A percentile compares a stretch with the other conserved stretches of the same genome.
Conservation (phyloP, 2,113 vertebrate species). For the Perca schrenkii region DNA sequence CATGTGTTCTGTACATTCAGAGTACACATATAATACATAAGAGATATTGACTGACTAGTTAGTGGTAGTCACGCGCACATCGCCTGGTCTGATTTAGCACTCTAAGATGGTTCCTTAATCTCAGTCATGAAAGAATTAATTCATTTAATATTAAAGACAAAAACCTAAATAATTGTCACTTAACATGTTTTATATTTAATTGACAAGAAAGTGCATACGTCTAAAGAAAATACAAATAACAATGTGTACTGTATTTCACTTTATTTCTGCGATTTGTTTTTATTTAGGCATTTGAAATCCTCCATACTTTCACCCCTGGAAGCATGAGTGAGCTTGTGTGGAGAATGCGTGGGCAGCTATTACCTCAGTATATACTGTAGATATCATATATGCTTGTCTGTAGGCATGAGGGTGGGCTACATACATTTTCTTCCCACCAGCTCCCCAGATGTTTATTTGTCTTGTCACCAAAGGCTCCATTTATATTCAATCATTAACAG, state of each 20-base stretch:
- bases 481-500: constrained; percentile 49
- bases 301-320: not conserved
- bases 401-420: constrained; percentile 8
- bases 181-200: not conserved
- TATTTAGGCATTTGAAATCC: not conserved
- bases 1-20: too few species aligned
- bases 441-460: constrained; percentile 41
- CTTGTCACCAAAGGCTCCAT: not conserved
- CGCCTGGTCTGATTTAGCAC: too few species aligned
- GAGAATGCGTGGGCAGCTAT: constrained; percentile 27
- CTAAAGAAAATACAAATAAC: not conserved
- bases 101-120: not conserved
- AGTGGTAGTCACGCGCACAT: too few species aligned
- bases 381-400: constrained; percentile 20
- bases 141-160: too few species aligned
- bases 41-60: too few species aligned
- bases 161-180: not conserved
- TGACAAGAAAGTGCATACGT: not conserved
- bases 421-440: not conserved
- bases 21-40: too few species aligned
- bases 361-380: constrained; percentile 12
- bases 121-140: not conserved
- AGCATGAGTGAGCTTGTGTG: constrained; percentile 13
- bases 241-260: not conserved
- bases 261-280: not conserved